Conservation (phyloP, 2,797 vertebrate species). For the Coracias cyanogaster region DNA sequence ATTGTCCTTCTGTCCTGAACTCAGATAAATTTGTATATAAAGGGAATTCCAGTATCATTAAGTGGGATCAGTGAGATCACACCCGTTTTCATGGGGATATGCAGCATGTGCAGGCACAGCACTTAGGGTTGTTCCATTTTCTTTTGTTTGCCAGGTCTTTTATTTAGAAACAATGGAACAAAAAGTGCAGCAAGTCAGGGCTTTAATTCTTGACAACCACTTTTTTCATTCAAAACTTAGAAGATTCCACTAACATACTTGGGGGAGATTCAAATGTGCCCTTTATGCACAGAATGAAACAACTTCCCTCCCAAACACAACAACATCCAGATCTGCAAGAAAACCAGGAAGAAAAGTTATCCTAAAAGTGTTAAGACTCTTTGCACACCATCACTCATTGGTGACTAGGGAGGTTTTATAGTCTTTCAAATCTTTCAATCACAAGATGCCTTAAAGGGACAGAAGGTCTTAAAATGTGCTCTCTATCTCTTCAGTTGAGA, state of each 20-base stretch:
- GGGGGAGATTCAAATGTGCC: slow-evolving; percentile 37
- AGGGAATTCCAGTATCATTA: background rate
- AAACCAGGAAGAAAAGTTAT: slow-evolving; percentile 57
- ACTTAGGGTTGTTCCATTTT: background rate
- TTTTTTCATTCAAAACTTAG: slow-evolving; percentile 1
- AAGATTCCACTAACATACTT: slow-evolving; percentile 1
- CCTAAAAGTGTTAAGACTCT: slow-evolving; percentile 65
- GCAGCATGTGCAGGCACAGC: background rate
- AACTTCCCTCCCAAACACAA: background rate
- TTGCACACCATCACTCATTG: slow-evolving; percentile 49
- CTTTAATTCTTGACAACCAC: slow-evolving; percentile 22
- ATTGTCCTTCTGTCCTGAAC: background rate
- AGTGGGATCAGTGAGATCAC: background rate
- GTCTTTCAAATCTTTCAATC: slow-evolving; percentile 80
- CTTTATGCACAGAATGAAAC: background rate
- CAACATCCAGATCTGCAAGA: slow-evolving; percentile 59
- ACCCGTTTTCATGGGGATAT: rapidly evolving
- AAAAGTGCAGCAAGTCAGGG: slow-evolving; percentile 30
- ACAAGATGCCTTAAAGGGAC: slow-evolving; percentile 81
- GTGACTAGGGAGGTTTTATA: slow-evolving; percentile 77
- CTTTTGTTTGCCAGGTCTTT: slow-evolving; percentile 27
- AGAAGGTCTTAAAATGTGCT: slow-evolving; percentile 80
- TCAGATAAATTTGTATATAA: background rate
- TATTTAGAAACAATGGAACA: slow-evolving; percentile 43
- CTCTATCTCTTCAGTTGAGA: slow-evolving; percentile 74